phyloP scores from a whole-genome alignment of 1,140 invertebrate genomes.

The Zeugodacus cucurbitae region DNA sequence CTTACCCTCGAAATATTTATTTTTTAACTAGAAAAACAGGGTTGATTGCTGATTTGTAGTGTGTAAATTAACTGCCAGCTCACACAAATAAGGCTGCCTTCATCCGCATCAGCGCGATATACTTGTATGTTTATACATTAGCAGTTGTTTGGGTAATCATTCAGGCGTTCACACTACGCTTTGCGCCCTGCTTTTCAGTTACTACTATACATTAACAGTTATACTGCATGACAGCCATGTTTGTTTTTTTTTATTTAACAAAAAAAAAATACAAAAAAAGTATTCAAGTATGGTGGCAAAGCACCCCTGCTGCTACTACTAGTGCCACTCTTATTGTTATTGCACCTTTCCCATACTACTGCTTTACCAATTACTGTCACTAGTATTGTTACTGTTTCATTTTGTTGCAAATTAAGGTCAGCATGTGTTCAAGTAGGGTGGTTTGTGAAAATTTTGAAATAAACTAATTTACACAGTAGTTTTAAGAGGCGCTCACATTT shows the following conservation, averaged over 20 bases:
- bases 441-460: background rate
- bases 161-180: background rate
- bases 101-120: background rate
- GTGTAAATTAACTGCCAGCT: background rate
- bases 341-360: background rate
- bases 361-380: background rate
- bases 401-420: background rate
- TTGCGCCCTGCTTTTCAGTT: background rate
- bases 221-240: background rate
- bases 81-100: too few relatives aligned
- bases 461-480: background rate
- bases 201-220: background rate
- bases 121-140: background rate
- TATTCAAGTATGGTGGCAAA: background rate
- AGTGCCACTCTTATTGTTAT: background rate
- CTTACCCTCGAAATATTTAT: background rate
- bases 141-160: slow-evolving; percentile 4
- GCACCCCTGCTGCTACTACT: background rate
- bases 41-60: background rate
- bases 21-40: background rate
- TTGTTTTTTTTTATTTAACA: background rate
- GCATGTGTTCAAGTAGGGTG: background rate
- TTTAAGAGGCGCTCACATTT: background rate
- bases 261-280: background rate
- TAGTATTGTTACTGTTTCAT: background rate